These are phyloP conservation scores for Sakesphorus luctuosus DNA, from an alignment of 2,113 vertebrate species.

Conservation along the genomic window DNA sequence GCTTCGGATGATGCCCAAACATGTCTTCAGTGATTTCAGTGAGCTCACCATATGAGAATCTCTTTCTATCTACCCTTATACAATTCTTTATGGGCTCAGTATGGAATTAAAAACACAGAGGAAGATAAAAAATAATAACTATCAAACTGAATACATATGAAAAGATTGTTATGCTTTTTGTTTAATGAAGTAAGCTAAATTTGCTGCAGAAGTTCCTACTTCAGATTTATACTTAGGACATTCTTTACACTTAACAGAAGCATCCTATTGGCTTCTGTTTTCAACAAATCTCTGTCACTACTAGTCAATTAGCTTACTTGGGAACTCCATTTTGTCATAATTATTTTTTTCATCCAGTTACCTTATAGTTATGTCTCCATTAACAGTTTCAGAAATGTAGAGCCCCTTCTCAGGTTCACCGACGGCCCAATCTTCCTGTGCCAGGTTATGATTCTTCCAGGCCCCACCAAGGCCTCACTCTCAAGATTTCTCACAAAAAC, in stretches of 20 bases:
- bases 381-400: background rate
- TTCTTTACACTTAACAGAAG: background rate
- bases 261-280: background rate
- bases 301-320: background rate
- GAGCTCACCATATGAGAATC: background rate
- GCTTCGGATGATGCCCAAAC: background rate
- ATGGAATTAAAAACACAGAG: background rate
- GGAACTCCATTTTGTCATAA: background rate
- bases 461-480: background rate
- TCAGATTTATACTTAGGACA: background rate
- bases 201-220: background rate
- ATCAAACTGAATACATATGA: background rate
- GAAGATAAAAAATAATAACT: background rate
- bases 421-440: background rate
- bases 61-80: background rate
- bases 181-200: background rate
- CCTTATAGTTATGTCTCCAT: background rate
- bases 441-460: background rate
- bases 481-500: background rate
- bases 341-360: background rate
- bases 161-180: background rate
- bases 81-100: background rate
- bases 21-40: background rate
- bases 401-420: background rate
- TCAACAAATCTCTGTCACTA: background rate